These are phyloP conservation scores for Eilema caniola DNA, from an alignment of 2,888 invertebrate species.

Conservation along the genomic window DNA sequence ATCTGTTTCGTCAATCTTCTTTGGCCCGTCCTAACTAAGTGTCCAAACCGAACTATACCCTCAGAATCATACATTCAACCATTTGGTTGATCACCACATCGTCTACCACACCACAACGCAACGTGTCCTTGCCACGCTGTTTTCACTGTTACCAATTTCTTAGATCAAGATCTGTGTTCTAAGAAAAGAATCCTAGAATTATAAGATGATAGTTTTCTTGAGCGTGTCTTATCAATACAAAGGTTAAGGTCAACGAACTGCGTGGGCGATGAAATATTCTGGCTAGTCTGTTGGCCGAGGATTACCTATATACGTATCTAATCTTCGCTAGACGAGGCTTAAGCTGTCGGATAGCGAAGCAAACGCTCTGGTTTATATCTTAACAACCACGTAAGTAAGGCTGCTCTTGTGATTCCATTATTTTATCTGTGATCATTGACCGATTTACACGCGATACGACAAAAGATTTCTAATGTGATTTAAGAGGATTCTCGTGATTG, in stretches of 20 bases:
- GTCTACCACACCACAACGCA: no score
- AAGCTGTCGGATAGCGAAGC: slow-evolving; percentile 8
- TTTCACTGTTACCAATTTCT: no score
- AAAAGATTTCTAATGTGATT: background rate
- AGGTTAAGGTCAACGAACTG: background rate
- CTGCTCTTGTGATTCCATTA: background rate
- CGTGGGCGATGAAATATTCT: background rate
- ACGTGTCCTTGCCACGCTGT: no score
- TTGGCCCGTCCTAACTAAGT: no score
- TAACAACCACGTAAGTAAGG: background rate
- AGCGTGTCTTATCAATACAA: slow-evolving; percentile 8
- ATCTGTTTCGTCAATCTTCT: no score
- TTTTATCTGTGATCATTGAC: slow-evolving; percentile 10
- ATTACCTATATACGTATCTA: slow-evolving; percentile 14
- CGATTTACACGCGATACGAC: background rate
- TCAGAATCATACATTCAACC: no score
- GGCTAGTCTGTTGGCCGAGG: slow-evolving; percentile 11
- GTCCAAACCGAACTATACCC: no score
- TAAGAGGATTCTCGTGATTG: background rate
- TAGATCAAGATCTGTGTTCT: background rate
- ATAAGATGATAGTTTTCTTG: background rate
- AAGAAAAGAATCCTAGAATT: background rate
- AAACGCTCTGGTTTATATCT: slow-evolving; percentile 8
- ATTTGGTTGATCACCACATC: no score
- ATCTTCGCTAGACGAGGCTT: slow-evolving; percentile 17